Conservation (phyloP, 2,888 invertebrate species). For the Myopa testacea region DNA sequence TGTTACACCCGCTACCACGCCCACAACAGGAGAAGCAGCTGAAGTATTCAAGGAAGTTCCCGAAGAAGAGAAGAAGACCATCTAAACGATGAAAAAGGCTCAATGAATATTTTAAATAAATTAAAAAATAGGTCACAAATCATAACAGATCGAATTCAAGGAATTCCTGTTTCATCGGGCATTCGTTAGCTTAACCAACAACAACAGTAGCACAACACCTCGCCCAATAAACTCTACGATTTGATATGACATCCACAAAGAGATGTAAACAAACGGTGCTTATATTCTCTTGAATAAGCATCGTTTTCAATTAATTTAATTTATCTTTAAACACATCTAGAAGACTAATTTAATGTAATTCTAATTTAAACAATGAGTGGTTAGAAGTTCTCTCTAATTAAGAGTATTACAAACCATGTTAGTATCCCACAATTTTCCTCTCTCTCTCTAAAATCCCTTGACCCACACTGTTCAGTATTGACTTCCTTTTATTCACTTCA, state of each 20-base stretch:
- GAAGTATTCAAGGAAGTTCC: constrained; percentile 20
- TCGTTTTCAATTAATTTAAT: constrained; percentile 30
- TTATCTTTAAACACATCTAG: constrained; percentile 15
- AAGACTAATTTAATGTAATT: constrained; percentile 10
- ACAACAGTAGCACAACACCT: background rate
- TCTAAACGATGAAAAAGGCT: constrained; percentile 26
- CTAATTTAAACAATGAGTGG: too few species aligned
- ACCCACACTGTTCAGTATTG: too few species aligned
- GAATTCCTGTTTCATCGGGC: background rate
- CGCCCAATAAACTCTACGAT: background rate
- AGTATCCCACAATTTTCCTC: too few species aligned
- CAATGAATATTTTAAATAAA: background rate
- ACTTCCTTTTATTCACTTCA: too few species aligned
- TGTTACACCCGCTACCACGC: constrained; percentile 38
- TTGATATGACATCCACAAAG: too few species aligned
- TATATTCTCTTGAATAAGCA: too few species aligned
- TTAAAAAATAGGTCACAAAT: background rate
- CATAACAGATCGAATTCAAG: too few species aligned
- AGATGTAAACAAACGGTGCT: too few species aligned
- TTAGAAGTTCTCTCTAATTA: too few species aligned
- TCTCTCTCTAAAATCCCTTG: too few species aligned
- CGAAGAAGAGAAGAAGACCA: constrained; percentile 40
- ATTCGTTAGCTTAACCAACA: background rate
- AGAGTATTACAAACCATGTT: too few species aligned
- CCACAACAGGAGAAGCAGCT: constrained; percentile 29